Base-by-base conservation (phyloP, 1,140 invertebrate species). In the Lepidurus couesii region DNA sequence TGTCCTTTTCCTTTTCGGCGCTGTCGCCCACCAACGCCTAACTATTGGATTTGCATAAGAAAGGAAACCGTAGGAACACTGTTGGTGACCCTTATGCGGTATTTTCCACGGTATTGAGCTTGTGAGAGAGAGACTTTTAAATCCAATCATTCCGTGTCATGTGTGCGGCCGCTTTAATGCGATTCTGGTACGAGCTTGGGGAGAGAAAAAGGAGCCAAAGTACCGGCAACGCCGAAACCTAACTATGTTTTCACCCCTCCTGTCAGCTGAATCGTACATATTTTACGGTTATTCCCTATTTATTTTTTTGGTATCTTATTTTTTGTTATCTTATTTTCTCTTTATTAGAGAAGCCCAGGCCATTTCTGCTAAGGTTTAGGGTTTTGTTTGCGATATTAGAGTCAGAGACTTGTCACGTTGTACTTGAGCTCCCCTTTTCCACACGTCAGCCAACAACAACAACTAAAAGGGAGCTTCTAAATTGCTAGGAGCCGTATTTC, bases 1-100 rank as follows among this genome's bases (percentile, higher is more conserved):
- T 65, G 16, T 65, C 13, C 53, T 65, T 65, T 47, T 65, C 53
- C 53, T 65, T 65, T 65, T 65, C 21, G 53, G 16, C 45, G 45
- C 16, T 47, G 16, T 16, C 53, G 16, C 53, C 53, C 53, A 65
- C 16, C 53, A 65, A 65, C 16, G 8, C 53, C 13, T 65, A n/a
- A 65, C 53, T 65, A 65, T 65, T 65, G 53, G 53, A 65, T 65
- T 65, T 65, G 53, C 53, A 65, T 65, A 65, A 65, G 16, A 65
- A 65, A 65, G 53, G 53, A 65, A 65, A 65, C 53, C 53, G 16
- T 65, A 65, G 8, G 53, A 65, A 5, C 21, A 34, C 34, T 34
- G 34, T 34, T 34, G 34, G 8, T 7, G 53, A 47, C 7, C 45
- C 45, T 47, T 10, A 10, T 47, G 10, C 10, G 45, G 45, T 5